Conservation (phyloP, 1,140 invertebrate genomes). For the Sitodiplosis mosellana region DNA sequence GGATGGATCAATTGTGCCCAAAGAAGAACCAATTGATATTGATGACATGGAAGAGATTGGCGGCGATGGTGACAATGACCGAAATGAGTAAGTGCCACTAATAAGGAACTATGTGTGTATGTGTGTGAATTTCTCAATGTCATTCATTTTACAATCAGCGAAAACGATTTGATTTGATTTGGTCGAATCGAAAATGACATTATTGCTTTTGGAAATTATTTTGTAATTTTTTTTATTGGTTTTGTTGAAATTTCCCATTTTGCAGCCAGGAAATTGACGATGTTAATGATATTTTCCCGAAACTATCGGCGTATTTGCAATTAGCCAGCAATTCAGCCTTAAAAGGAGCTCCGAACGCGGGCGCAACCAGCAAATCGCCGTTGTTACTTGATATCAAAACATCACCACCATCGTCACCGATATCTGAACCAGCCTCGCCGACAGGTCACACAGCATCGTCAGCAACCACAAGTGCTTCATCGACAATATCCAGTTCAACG, state of each 20-base stretch:
- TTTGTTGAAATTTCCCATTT: not conserved
- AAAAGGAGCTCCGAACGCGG: not conserved
- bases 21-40: constrained; percentile 23
- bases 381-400: not conserved
- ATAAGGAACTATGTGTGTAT: too few species aligned
- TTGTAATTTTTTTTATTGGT: too few species aligned
- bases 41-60: constrained; percentile 12
- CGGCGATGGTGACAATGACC: not conserved
- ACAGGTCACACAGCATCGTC: constrained; percentile 14
- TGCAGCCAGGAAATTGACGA: constrained; percentile 1
- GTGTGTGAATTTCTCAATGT: not conserved
- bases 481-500: constrained; percentile 2
- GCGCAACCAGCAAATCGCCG: not conserved
- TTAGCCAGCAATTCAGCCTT: constrained; percentile 1
- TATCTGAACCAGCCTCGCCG: not conserved
- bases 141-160: too few species aligned
- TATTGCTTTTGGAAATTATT: too few species aligned
- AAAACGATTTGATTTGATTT: too few species aligned
- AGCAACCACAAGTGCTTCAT: constrained; percentile 2
- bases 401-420: not conserved
- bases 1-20: constrained; percentile 6
- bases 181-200: too few species aligned
- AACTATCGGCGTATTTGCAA: constrained; percentile 3
- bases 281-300: constrained; percentile 4
- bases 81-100: not conserved